A percentile compares a stretch with the other conserved stretches of the same genome.
Evolutionary conservation across 2,888 invertebrate genomes (phyloP).

Genomic region (Agonopterix subpropinquella): DNA sequence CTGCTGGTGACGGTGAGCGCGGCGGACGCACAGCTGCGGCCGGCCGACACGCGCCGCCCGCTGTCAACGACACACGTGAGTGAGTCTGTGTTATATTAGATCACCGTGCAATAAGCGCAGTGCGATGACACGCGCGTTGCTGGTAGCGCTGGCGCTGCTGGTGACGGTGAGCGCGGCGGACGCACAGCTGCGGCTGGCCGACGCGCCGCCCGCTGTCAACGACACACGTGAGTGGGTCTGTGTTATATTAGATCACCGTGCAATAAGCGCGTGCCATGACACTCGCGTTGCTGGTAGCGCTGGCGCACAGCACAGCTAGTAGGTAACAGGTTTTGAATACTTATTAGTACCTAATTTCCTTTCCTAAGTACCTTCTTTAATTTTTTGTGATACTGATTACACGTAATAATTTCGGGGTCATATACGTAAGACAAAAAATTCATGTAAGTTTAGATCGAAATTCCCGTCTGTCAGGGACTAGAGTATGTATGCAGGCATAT

Average conservation of each 20-base stretch:
- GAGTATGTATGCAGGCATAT: no score
- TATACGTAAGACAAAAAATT: no score
- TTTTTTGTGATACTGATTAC: no score
- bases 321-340: no score
- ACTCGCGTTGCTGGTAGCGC: slow-evolving; percentile 48
- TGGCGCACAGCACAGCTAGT: no score
- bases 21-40: slow-evolving; percentile 52
- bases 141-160: slow-evolving; percentile 54
- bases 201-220: slow-evolving; percentile 59
- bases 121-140: slow-evolving; percentile 56
- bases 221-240: slow-evolving; percentile 57
- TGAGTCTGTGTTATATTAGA: slow-evolving; percentile 11
- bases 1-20: slow-evolving; percentile 45
- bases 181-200: slow-evolving; percentile 62
- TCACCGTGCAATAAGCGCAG: slow-evolving; percentile 34
- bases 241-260: slow-evolving; percentile 9
- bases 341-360: no score
- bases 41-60: slow-evolving; percentile 63
- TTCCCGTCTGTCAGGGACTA: no score
- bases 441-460: no score
- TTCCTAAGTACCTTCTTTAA: no score
- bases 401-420: no score
- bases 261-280: slow-evolving; percentile 59
- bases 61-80: slow-evolving; percentile 67
- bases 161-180: slow-evolving; percentile 41